A percentile compares a stretch with the other conserved stretches of the same genome.
Conservation (phyloP, 2,888 invertebrate genomes). For the Frankliniella fusca region DNA sequence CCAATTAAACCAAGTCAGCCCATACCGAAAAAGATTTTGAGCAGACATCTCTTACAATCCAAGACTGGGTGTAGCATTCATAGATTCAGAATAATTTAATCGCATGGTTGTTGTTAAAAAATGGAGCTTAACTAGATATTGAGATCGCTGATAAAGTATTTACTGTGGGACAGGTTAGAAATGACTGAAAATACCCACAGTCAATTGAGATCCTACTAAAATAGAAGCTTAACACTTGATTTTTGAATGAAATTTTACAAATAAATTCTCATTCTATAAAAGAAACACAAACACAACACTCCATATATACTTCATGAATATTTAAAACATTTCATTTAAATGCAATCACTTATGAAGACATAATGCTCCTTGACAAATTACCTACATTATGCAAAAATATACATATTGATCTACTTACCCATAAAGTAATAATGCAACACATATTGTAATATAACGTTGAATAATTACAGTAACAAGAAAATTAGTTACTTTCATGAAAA, state of each 20-base stretch:
- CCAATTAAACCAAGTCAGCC: too few relatives aligned
- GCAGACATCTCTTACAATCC: too few relatives aligned
- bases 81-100: too few relatives aligned
- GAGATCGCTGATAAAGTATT: not conserved
- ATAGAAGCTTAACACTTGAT: not conserved
- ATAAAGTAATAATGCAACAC: conserved; percentile 1
- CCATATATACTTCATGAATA: not conserved
- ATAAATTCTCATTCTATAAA: conserved; percentile 1
- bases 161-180: not conserved
- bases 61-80: too few relatives aligned
- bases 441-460: not conserved
- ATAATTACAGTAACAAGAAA: not conserved
- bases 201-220: not conserved
- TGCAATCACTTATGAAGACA: not conserved
- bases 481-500: not conserved
- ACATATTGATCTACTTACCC: not conserved
- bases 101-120: not conserved
- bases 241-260: conserved; percentile 8
- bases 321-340: not conserved
- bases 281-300: conserved; percentile 13
- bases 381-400: not conserved
- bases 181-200: conserved; percentile 22
- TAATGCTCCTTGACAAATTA: not conserved
- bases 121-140: conserved; percentile 12
- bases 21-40: too few relatives aligned